Conservation (phyloP, 2,113 vertebrate genomes). For the Albula goreensis region DNA sequence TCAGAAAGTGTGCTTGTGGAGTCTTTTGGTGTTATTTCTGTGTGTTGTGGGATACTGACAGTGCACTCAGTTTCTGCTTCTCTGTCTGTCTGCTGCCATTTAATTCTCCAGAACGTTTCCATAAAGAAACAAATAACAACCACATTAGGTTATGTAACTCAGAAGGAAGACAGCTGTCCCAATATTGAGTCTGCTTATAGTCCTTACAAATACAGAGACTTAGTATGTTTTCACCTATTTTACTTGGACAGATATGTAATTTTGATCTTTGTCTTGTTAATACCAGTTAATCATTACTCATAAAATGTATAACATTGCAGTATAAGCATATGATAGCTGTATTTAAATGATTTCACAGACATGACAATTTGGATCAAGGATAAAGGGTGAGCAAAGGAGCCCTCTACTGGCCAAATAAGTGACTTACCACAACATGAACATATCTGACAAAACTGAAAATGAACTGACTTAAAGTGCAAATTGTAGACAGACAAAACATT, state of each 20-base stretch:
- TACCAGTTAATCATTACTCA: not conserved
- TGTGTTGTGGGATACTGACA: too few relatives aligned
- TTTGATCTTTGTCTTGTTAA: not conserved
- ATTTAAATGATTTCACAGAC: not conserved
- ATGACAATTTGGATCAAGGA: not conserved
- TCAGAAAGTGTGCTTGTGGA: too few relatives aligned
- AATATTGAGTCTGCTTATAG: conserved; percentile 38
- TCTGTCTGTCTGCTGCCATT: conserved; percentile 16
- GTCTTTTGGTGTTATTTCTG: too few relatives aligned
- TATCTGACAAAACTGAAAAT: not conserved
- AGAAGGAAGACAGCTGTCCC: conserved; percentile 12
- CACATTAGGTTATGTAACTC: conserved; percentile 36
- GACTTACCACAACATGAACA: not conserved
- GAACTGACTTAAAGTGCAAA: not conserved
- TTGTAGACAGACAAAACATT: not conserved
- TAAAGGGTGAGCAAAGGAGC: not conserved
- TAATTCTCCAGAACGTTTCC: conserved; percentile 35
- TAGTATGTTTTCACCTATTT: not conserved
- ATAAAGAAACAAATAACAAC: conserved; percentile 32
- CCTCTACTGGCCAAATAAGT: conserved; percentile 23
- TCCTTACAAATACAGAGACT: not conserved
- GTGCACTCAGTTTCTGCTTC: not conserved
- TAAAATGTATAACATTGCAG: not conserved
- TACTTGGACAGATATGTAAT: not conserved
- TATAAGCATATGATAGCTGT: not conserved